phyloP scores from a whole-genome alignment of 2,113 vertebrate genomes.

The Colistium nudipinnis region DNA sequence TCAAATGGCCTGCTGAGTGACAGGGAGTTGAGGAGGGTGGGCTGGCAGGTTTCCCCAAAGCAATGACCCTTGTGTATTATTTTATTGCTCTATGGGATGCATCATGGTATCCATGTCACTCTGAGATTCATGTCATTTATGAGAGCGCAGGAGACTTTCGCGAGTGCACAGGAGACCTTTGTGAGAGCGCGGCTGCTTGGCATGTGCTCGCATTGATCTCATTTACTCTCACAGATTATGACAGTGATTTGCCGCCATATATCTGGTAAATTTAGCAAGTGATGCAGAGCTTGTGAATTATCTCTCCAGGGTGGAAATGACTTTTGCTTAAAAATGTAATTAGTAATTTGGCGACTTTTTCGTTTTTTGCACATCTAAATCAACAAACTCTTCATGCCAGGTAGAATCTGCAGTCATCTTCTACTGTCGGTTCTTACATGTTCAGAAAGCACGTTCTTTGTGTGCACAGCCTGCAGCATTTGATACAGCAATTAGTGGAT shows the following conservation, averaged over 20 bases:
- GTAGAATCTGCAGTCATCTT: no score
- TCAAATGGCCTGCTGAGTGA: not conserved
- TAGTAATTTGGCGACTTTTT: not conserved
- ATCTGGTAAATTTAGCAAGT: conserved; percentile 17
- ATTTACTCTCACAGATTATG: no score
- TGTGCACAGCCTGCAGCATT: not conserved
- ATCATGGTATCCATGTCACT: not conserved
- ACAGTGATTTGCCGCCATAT: no score
- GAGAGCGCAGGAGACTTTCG: no score
- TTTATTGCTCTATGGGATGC: conserved; percentile 17
- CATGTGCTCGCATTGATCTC: no score
- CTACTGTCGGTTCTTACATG: no score
- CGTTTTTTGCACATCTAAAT: no score
- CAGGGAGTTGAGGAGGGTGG: no score
- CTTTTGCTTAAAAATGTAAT: not conserved
- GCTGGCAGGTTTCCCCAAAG: not conserved
- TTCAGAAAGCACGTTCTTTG: not conserved
- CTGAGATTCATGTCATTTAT: no score
- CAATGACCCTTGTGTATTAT: conserved; percentile 1
- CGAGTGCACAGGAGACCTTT: no score
- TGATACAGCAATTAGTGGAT: not conserved
- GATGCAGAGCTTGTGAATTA: conserved; percentile 1
- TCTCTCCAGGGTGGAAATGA: not conserved
- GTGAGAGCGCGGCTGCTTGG: no score
- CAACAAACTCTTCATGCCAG: no score